Conservation (phyloP, 2,888 invertebrate species). For the Tetramorium bicarinatum region DNA sequence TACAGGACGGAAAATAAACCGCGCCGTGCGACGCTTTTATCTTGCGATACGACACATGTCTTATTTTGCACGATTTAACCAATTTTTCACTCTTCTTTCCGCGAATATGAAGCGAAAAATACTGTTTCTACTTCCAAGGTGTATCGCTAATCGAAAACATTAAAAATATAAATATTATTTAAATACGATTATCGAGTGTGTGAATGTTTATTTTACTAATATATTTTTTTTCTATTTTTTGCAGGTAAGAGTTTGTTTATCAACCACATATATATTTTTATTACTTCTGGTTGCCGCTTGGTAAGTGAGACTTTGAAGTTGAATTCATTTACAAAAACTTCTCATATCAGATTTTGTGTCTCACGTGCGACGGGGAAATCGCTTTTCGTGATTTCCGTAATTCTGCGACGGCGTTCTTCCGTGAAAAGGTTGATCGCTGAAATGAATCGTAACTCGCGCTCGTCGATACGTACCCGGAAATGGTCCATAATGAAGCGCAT, state of each 20-base stretch:
- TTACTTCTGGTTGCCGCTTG: neutral
- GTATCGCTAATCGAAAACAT: neutral
- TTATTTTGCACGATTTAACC: slow-evolving; percentile 26
- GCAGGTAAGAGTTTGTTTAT: slow-evolving; percentile 30
- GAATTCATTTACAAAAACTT: neutral
- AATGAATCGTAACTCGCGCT: slow-evolving; percentile 44
- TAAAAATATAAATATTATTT: neutral
- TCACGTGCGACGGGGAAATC: slow-evolving; percentile 14
- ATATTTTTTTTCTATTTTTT: neutral
- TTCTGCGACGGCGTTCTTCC: slow-evolving; percentile 30
- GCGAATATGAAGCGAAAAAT: neutral
- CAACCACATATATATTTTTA: neutral
- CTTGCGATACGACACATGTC: slow-evolving; percentile 21
- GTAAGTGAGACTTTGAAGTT: slow-evolving; percentile 10
- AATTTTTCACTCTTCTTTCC: neutral
- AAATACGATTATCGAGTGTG: neutral
- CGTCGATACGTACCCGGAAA: slow-evolving; percentile 56
- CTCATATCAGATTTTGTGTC: no score
- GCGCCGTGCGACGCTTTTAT: neutral
- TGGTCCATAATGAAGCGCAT: slow-evolving; percentile 43
- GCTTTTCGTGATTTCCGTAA: slow-evolving; percentile 41
- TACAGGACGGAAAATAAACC: slow-evolving; percentile 12
- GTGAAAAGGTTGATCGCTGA: slow-evolving; percentile 27
- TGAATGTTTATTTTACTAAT: slow-evolving; percentile 15
- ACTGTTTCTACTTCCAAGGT: neutral